phyloP scores from a whole-genome alignment of 2,888 invertebrate genomes.

The Drosophila siamana region DNA sequence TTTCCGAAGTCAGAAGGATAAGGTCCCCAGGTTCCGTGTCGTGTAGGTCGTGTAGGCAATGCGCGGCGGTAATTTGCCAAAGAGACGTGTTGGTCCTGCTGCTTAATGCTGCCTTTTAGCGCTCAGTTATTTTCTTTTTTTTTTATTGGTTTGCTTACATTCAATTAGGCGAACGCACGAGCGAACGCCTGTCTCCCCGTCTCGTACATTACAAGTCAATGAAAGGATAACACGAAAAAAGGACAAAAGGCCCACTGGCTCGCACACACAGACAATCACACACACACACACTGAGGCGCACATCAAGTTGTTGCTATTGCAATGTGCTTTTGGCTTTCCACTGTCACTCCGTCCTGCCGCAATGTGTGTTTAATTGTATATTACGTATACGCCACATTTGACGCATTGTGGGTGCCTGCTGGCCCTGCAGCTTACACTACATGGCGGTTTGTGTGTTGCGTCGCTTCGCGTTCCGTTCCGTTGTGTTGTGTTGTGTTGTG shows the following conservation, averaged over 20 bases:
- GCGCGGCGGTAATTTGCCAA: constrained; percentile 52
- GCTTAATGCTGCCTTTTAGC: constrained; percentile 65
- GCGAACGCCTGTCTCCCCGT: constrained; percentile 12
- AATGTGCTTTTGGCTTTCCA: constrained; percentile 14
- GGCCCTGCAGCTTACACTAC: neutral
- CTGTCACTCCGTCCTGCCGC: constrained; percentile 24
- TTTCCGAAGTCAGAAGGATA: constrained; percentile 14
- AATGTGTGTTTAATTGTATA: constrained; percentile 67
- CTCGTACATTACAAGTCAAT: constrained; percentile 44
- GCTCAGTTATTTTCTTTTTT: constrained; percentile 30
- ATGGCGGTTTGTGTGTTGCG: constrained; percentile 12
- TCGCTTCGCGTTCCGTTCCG: neutral
- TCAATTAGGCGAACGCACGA: constrained; percentile 74
- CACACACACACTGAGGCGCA: too few relatives aligned
- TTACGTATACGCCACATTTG: constrained; percentile 73
- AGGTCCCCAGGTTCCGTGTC: constrained; percentile 31
- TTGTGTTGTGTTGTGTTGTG: constrained; percentile 19
- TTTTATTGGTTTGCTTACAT: constrained; percentile 71
- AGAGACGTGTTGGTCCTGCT: constrained; percentile 38
- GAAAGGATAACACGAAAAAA: constrained; percentile 46
- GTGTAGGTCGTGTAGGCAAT: constrained; percentile 44
- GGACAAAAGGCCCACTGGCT: constrained; percentile 16
- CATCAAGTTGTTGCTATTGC: neutral
- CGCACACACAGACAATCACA: constrained; percentile 7
- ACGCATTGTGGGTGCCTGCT: constrained; percentile 58